Conservation (phyloP, 2,888 invertebrate species). For the Tribolium freemani region DNA sequence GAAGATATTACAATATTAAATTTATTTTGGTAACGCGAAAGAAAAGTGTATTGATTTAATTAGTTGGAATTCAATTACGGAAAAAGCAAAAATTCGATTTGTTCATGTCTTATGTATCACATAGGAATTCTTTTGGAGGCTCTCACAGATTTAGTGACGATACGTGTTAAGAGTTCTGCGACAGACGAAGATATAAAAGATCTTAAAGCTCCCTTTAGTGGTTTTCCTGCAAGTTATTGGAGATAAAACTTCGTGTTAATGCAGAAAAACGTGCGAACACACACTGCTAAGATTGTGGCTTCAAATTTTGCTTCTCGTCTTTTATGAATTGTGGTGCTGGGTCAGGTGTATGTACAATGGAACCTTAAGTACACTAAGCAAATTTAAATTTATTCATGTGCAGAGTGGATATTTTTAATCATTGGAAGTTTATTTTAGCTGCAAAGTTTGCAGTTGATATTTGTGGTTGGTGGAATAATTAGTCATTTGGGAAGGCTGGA, state of each 20-base stretch:
- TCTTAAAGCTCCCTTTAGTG: conserved; percentile 40
- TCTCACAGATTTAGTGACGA: conserved; percentile 36
- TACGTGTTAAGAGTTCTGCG: conserved; percentile 39
- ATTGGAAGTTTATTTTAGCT: conserved; percentile 6
- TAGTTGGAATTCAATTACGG: conserved; percentile 25
- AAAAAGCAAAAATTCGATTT: conserved; percentile 28
- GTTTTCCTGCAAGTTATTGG: conserved; percentile 40
- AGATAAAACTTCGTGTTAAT: conserved; percentile 40
- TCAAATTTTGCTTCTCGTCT: conserved; percentile 19
- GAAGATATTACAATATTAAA: conserved; percentile 9
- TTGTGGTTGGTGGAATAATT: conserved; percentile 24
- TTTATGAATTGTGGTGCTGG: conserved; percentile 28
- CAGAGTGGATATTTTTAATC: neutral
- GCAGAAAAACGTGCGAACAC: conserved; percentile 36
- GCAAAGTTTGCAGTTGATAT: conserved; percentile 17
- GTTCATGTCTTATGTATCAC: conserved; percentile 33
- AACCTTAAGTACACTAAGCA: neutral
- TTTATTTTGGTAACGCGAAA: neutral
- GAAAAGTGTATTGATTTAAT: conserved; percentile 19
- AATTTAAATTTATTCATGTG: neutral
- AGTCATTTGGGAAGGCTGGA: conserved; percentile 12
- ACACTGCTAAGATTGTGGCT: conserved; percentile 30
- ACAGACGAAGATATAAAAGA: conserved; percentile 38
- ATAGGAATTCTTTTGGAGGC: conserved; percentile 33
- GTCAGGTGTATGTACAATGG: conserved; percentile 22